phyloP scores from a whole-genome alignment of 2,888 invertebrate genomes.

The Stenichneumon culpator region DNA sequence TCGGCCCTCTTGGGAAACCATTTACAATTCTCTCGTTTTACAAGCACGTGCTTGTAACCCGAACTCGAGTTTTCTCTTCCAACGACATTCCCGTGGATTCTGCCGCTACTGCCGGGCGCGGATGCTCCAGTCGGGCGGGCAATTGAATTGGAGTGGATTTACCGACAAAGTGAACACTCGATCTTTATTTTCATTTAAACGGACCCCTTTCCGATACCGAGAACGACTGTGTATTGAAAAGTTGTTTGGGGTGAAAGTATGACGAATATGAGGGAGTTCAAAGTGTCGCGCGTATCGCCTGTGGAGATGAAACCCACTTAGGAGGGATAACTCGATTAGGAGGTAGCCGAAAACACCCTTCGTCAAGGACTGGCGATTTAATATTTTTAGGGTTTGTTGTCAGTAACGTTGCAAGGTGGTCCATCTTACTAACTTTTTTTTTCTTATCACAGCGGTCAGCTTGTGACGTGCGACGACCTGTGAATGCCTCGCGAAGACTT shows the following conservation, averaged over 20 bases:
- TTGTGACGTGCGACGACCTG: neutral
- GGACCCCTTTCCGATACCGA: constrained; percentile 1
- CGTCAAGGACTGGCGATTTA: neutral
- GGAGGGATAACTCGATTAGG: too few relatives aligned
- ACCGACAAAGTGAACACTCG: constrained; percentile 17
- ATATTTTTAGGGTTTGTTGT: neutral
- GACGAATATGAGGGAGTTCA: neutral
- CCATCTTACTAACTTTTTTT: neutral
- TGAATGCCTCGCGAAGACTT: neutral
- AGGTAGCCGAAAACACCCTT: too few relatives aligned
- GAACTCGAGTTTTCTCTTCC: constrained; percentile 55
- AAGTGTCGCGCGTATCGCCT: neutral
- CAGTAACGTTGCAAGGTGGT: neutral
- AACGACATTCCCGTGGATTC: constrained; percentile 49
- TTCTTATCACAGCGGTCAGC: neutral
- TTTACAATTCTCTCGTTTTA: constrained; percentile 66
- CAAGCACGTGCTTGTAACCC: constrained; percentile 58
- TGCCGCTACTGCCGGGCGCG: constrained; percentile 20
- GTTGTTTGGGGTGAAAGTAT: neutral
- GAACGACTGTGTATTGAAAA: neutral
- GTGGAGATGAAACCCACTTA: too few relatives aligned
- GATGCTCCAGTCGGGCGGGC: neutral
- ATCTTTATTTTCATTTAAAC: constrained; percentile 17
- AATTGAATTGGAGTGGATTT: constrained; percentile 19
- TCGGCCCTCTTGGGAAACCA: constrained; percentile 59